Evolutionary conservation across 2,888 invertebrate genomes (phyloP), one percentile per base, ranked within the genome.

Genomic region (Hydrotaea cyrtoneurina): DNA sequence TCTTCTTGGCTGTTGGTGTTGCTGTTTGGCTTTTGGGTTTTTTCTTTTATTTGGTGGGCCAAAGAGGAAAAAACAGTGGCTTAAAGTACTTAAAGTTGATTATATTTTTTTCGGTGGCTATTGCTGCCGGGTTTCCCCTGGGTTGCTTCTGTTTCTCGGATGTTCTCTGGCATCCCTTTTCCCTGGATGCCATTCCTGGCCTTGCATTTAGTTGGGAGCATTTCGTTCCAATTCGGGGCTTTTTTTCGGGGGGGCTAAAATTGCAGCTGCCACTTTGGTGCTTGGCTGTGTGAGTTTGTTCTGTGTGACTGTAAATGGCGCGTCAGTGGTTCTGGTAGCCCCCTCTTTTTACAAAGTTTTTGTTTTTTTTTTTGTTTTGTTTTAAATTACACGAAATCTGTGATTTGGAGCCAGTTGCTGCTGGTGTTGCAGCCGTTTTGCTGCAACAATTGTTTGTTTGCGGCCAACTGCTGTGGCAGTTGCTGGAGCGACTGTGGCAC

Each of bases 231-330:
- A 77, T 43, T 64, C 80, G 84, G 83, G n/a, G 59, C 75, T 66
- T 69, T 76, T 31, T 87, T 86, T 86, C 83, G 86, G 88, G 88
- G 39, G 21, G 73, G 59, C 55, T 77, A 71, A 86, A 83, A 89
- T 90, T 90, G 90, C 90, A 90, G 90, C 90, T 90, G 90, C 90
- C 87, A 87, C 89, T 85, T 84, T 81, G 71, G 66, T 84, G n/a
- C n/a, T n/a, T n/a, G n/a, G n/a, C n/a, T n/a, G 31, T 31, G 21
- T 85, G 84, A 78, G 82, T 31, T 2, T 86, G 62, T 81, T 85
- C 78, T 75, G 64, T 78, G 78, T 46, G 46, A 46, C 43, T 77
- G n/a, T 55, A 53, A 50, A 66, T 17, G 50, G 50, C 69, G 8
- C 66, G 21, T 39, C 31, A 53, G 77, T 53, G 43, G 78, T 81